Evolutionary conservation across 2,797 vertebrate genomes (phyloP).

Genomic region (Neosalanx taihuensis): DNA sequence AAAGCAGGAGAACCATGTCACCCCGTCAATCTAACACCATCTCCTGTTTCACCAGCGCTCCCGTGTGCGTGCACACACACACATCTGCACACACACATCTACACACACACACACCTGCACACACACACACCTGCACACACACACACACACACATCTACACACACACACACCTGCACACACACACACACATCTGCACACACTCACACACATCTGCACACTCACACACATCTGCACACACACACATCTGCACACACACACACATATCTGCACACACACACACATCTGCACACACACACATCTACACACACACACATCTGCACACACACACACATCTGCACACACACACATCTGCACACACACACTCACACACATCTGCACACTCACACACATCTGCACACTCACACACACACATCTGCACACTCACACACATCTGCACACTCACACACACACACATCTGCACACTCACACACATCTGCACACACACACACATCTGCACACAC

Average conservation of each 20-base stretch:
- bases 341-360: neutral
- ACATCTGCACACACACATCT: neutral
- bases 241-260: neutral
- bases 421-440: neutral
- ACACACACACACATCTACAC: neutral
- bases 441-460: neutral
- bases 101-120: neutral
- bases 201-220: neutral
- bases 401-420: too few species aligned
- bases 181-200: too few species aligned
- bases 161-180: too few species aligned
- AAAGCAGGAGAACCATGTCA: constrained; percentile 94
- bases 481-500: constrained; percentile 21
- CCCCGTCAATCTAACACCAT: constrained; percentile 86
- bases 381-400: too few species aligned
- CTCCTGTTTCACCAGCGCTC: constrained; percentile 50
- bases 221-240: neutral
- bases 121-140: neutral
- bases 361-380: neutral
- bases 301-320: too few species aligned
- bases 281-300: neutral
- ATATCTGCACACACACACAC: neutral
- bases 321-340: neutral
- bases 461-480: too few species aligned
- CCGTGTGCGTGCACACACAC: neutral